These are phyloP conservation scores for Congeria kusceri DNA, from an alignment of 2,888 invertebrate genomes.

Conservation along the genomic window DNA sequence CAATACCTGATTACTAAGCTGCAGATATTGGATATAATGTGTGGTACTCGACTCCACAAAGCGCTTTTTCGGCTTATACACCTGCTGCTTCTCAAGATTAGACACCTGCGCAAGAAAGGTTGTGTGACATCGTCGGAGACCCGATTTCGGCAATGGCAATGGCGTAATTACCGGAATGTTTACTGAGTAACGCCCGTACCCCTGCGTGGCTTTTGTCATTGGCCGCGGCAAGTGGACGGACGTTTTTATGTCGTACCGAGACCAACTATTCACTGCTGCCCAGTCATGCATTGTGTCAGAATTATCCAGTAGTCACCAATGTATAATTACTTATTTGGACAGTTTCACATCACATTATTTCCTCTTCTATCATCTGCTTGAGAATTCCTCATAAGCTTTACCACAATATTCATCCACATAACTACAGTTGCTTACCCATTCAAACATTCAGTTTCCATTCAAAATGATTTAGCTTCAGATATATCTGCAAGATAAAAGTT, in stretches of 20 bases:
- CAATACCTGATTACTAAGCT: conserved; percentile 50
- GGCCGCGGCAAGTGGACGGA: background rate
- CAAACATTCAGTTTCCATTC: no score
- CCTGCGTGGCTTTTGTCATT: background rate
- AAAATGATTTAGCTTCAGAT: no score
- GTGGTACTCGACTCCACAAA: conserved; percentile 38
- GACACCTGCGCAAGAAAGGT: conserved; percentile 22
- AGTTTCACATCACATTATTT: no score
- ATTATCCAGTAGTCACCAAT: no score
- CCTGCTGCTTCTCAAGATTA: conserved; percentile 37
- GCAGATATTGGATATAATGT: conserved; percentile 49
- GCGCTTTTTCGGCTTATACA: conserved; percentile 38
- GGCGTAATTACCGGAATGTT: conserved; percentile 29
- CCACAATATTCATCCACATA: no score
- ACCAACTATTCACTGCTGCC: conserved; percentile 48
- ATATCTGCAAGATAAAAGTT: no score
- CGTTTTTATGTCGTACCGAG: conserved; percentile 26
- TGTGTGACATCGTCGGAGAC: conserved; percentile 47
- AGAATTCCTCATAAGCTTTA: no score
- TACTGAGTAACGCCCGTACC: conserved; percentile 31
- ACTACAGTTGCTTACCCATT: no score
- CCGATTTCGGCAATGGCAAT: conserved; percentile 25
- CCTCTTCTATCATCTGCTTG: no score
- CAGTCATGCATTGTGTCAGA: conserved; percentile 41
- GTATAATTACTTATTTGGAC: no score